Percentiles rank a stretch among this genome's conserved stretches.
Evolutionary conservation across 2,797 vertebrate species (phyloP).

Genomic region (Borostomias antarcticus): DNA sequence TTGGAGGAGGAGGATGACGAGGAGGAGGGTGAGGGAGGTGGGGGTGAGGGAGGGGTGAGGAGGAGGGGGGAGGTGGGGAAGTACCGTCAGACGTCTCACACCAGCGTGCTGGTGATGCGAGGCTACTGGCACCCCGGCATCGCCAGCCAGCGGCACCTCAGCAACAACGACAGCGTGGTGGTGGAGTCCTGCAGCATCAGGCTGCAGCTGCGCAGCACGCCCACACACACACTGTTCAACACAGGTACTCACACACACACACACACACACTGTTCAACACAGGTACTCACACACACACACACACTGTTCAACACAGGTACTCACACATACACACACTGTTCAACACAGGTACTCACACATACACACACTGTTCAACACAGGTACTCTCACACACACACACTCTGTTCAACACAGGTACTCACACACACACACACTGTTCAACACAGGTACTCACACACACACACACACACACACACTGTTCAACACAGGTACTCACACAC

Average conservation of each 20-base stretch:
- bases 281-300: background rate
- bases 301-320: slow-evolving; percentile 19
- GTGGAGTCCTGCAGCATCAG: slow-evolving; percentile 89
- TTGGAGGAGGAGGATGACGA: slow-evolving; percentile 86
- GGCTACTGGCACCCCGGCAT: slow-evolving; percentile 88
- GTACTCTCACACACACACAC: background rate
- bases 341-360: background rate
- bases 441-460: no score
- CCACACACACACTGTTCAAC: slow-evolving; percentile 66
- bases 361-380: background rate
- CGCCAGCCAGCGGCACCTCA: slow-evolving; percentile 80
- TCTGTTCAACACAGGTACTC: background rate
- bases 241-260: slow-evolving; percentile 61
- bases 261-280: background rate
- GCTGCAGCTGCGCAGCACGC: slow-evolving; percentile 77
- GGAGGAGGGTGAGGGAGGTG: slow-evolving; percentile 74
- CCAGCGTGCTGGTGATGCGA: slow-evolving; percentile 94
- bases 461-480: no score
- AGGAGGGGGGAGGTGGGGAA: slow-evolving; percentile 84
- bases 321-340: slow-evolving; percentile 1
- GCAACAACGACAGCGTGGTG: slow-evolving; percentile 88
- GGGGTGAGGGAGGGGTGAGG: slow-evolving; percentile 74
- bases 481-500: no score
- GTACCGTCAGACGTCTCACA: slow-evolving; percentile 90
- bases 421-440: background rate